These are phyloP conservation scores for Reticulitermes lucifugus DNA, from an alignment of 2,888 invertebrate genomes.

Conservation along the genomic window DNA sequence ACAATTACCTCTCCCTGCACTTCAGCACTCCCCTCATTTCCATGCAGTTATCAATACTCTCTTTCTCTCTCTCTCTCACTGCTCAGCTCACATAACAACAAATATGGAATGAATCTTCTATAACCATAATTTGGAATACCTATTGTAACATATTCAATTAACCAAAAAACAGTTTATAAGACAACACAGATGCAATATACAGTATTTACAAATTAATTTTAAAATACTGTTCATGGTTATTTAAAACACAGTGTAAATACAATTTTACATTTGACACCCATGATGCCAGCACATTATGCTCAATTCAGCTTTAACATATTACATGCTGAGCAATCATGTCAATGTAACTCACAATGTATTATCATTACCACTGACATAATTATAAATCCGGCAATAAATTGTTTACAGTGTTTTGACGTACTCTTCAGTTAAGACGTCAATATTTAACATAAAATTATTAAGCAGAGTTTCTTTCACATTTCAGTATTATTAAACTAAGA, in stretches of 20 bases:
- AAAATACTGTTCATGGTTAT: background rate
- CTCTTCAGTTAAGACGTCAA: too few relatives aligned
- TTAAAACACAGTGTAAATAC: background rate
- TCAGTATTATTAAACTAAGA: too few relatives aligned
- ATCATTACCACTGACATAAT: too few relatives aligned
- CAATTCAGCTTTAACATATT: too few relatives aligned
- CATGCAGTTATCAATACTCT: constrained; percentile 1
- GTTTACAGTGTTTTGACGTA: too few relatives aligned
- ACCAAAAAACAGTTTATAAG: background rate
- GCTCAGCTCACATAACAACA: background rate
- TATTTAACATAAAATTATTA: too few relatives aligned
- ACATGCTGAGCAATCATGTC: too few relatives aligned
- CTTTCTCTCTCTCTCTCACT: background rate
- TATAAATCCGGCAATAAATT: too few relatives aligned
- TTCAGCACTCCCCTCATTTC: constrained; percentile 23
- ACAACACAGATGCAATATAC: background rate
- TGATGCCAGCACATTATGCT: too few relatives aligned
- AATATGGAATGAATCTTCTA: constrained; percentile 28
- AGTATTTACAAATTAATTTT: background rate
- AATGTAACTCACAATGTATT: too few relatives aligned
- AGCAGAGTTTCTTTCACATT: too few relatives aligned
- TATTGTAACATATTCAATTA: constrained; percentile 27
- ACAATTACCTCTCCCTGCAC: background rate
- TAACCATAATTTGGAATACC: constrained; percentile 33
- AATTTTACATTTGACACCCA: too few relatives aligned